phyloP scores from a whole-genome alignment of 2,888 invertebrate species.

The Dexiosoma caninum region DNA sequence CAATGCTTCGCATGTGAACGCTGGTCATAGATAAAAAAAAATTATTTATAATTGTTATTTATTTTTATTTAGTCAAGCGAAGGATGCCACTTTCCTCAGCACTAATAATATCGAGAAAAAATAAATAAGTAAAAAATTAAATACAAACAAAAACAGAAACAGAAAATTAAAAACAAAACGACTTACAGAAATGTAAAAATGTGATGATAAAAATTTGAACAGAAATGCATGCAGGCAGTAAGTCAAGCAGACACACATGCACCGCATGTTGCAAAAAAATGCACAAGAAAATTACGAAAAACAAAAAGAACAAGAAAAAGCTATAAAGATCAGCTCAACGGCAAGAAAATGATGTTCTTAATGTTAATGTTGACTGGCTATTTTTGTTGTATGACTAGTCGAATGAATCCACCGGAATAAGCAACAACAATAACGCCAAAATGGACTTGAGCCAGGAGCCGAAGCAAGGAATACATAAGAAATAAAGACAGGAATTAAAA shows the following conservation, averaged over 20 bases:
- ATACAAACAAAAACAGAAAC: neutral
- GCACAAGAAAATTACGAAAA: slow-evolving; percentile 11
- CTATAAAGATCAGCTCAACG: slow-evolving; percentile 31
- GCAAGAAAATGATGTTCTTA: slow-evolving; percentile 49
- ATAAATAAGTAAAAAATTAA: no score
- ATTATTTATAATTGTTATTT: neutral
- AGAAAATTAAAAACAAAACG: slow-evolving; percentile 4
- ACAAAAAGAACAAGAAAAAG: neutral
- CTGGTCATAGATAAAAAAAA: no score
- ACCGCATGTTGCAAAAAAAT: slow-evolving; percentile 50
- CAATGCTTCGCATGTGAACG: no score
- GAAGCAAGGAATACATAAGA: neutral
- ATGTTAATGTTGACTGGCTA: slow-evolving; percentile 56
- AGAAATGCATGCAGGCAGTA: slow-evolving; percentile 66
- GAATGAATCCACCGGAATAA: slow-evolving; percentile 44
- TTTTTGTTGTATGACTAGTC: slow-evolving; percentile 40
- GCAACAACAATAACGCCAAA: slow-evolving; percentile 30
- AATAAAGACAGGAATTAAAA: slow-evolving; percentile 37
- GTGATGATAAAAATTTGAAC: slow-evolving; percentile 65
- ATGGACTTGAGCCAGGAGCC: slow-evolving; percentile 25
- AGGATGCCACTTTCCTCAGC: slow-evolving; percentile 29
- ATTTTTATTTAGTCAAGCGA: neutral
- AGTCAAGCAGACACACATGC: slow-evolving; percentile 63
- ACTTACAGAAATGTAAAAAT: slow-evolving; percentile 60
- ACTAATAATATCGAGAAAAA: slow-evolving; percentile 20